Conservation (phyloP, 2,888 invertebrate species). For the Aleiodes alternator region DNA sequence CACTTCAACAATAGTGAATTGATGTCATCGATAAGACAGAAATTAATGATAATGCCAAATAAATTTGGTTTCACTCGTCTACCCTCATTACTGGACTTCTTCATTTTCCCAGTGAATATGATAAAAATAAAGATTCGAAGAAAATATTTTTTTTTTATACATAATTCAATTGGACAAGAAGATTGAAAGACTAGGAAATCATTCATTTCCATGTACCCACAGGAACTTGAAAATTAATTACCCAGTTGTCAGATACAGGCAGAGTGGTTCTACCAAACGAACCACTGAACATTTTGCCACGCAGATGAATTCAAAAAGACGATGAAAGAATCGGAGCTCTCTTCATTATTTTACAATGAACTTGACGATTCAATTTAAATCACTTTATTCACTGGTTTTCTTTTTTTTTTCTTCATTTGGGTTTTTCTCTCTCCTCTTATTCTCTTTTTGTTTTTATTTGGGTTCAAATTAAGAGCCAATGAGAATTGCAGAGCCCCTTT, state of each 20-base stretch:
- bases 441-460: too few relatives aligned
- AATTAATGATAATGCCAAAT: too few relatives aligned
- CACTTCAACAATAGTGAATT: too few relatives aligned
- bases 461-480: too few relatives aligned
- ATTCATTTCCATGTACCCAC: constrained; percentile 66
- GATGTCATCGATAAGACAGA: too few relatives aligned
- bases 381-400: not conserved
- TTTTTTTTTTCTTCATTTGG: not conserved
- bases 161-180: constrained; percentile 28
- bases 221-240: constrained; percentile 71
- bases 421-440: not conserved
- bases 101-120: constrained; percentile 44
- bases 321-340: constrained; percentile 51
- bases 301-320: constrained; percentile 47
- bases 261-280: constrained; percentile 57
- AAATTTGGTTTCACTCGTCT: too few relatives aligned
- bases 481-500: too few relatives aligned
- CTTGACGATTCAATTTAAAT: constrained; percentile 28
- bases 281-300: constrained; percentile 25
- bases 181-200: constrained; percentile 59
- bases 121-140: constrained; percentile 43
- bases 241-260: constrained; percentile 70
- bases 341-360: constrained; percentile 66
- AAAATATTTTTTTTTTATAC: constrained; percentile 28
- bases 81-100: not conserved